Base-by-base conservation (phyloP, 2,888 invertebrate species). In the Philereme transversata region DNA sequence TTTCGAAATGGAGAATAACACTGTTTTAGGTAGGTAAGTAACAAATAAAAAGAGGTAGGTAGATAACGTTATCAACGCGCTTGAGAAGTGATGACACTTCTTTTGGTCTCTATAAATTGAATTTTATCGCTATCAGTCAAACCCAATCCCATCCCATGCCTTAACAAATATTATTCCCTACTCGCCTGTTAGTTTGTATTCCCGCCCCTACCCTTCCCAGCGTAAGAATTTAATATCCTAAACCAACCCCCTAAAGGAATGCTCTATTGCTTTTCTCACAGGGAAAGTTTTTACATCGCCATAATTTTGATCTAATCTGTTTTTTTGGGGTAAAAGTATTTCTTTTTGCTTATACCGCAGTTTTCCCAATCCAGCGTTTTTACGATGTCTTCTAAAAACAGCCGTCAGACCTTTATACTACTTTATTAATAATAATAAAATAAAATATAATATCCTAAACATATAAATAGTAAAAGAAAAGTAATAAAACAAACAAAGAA, bases 211-310 rank as follows among this genome's bases (percentile, higher is more conserved):
- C 65, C 60, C 61, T 58, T 47, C 56, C 57, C 47, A 36, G 49
- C 46, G 49, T 57, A 62, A 62, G 62, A 64, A 68, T 68, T 57
- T 68, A 66, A 68, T 66, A 66, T 64, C 59, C 55, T 48, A 63
- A 63, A 59, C 51, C 52, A 41, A 62, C 58, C 51, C 51, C 34
- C 35, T 5, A 52, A 43, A 35, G 45, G 58, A 58, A 58, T 62
- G 51, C 51, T 54, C 58, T 58, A 51, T 58, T 48, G 54, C 6
- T 33, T 33, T 46, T 33, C 48, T 51, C 41, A 9, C 36, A 49
- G 43, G 34, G n/a, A 57, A 22, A 52, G 52, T 58, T 55, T 48
- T 6, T 7, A 49, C 40, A 40, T 51, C 7, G 22, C 8, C 38
- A 50, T 8, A 40, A 40, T 40, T 40, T 40, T 45, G 38, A n/a